Conservation (phyloP, 2,113 vertebrate genomes). For the Aegithalos caudatus region DNA sequence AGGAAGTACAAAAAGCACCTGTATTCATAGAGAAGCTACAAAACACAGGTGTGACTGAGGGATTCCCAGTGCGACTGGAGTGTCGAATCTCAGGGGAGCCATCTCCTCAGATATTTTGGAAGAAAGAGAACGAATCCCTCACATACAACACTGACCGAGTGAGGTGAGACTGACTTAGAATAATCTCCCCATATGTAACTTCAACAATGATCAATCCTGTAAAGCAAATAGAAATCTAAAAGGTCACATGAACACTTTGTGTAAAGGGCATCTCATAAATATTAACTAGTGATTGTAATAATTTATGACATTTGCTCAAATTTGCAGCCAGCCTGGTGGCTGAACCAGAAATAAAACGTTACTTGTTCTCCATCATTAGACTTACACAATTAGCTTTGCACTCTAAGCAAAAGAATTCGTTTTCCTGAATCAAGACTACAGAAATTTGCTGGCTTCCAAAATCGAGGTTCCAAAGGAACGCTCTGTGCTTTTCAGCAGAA, state of each 20-base stretch:
- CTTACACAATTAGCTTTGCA: neutral
- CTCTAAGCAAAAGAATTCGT: neutral
- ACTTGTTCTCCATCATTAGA: neutral
- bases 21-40: constrained; percentile 94
- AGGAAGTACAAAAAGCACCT: constrained; percentile 93
- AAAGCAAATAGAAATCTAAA: neutral
- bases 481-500: neutral
- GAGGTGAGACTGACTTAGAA: constrained; percentile 76
- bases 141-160: constrained; percentile 97
- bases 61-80: constrained; percentile 92
- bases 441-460: neutral
- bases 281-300: neutral
- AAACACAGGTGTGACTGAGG: constrained; percentile 93
- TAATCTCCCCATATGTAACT: neutral
- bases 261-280: neutral
- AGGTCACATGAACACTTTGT: neutral
- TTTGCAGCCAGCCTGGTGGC: neutral
- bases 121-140: constrained; percentile 95
- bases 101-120: constrained; percentile 96
- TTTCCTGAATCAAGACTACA: neutral
- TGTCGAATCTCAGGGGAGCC: constrained; percentile 88
- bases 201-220: neutral
- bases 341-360: neutral
- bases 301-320: neutral
- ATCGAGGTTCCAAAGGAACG: neutral